Evolutionary conservation across 2,888 invertebrate genomes (phyloP), one percentile per base, ranked within the genome.

Genomic region (Troglohyphantes excavatus): DNA sequence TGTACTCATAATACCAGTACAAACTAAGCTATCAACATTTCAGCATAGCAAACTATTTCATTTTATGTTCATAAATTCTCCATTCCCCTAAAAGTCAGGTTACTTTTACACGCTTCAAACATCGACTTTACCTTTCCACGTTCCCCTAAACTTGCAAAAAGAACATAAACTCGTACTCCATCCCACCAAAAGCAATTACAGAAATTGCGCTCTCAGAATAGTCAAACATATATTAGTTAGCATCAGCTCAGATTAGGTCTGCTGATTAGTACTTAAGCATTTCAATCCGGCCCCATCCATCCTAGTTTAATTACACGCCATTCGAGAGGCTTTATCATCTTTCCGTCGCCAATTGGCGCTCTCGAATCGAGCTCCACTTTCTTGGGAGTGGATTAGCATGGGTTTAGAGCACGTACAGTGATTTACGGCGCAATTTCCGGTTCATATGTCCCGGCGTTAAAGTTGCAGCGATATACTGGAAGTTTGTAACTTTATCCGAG

Each of bases 161-260:
- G 53, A 17, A n/a, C 53, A 53, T 53, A n/a, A 53, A 53, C 5
- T n/a, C 13, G 13, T 17, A 17, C 53, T 53, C 13, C 13, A 53
- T 53, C 53, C 3, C 39, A 39, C 0, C 3, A 53, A 53, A 13
- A 53, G 53, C 53, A 53, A 53, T 53, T 53, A 53, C 2, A 53
- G 53, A 53, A 53, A 53, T n/a, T 53, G n/a, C 17, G n/a, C 53
- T 53, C n/a, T 53, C 53, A n/a, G 53, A 53, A 53, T 53, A 17
- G n/a, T n/a, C 53, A 53, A 53, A 53, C n/a, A n/a, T 17, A 53
- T 53, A 53, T 53, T 53, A 53, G 53, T 53, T 53, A 53, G 17
- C 53, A 53, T 53, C 13, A 13, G n/a, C 17, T 53, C 17, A 13
- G 53, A 53, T 53, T 53, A 53, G 5, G 53, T 53, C 53, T 2